These are phyloP conservation scores for Halictus quadricinctus DNA, from an alignment of 2,888 invertebrate genomes.

Conservation along the genomic window DNA sequence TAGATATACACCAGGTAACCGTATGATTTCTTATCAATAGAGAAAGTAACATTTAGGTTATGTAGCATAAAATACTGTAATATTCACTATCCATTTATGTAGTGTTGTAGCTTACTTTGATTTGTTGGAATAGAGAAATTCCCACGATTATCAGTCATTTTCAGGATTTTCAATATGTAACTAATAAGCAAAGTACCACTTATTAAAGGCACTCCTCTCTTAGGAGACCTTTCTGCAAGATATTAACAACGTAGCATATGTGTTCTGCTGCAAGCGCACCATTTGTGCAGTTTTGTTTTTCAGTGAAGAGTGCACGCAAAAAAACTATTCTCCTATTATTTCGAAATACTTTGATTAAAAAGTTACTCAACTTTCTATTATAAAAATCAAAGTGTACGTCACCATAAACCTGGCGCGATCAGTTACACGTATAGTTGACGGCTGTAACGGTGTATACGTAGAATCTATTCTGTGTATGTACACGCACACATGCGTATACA, in stretches of 20 bases:
- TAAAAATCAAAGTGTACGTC: slow-evolving; percentile 27
- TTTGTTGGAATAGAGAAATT: slow-evolving; percentile 87
- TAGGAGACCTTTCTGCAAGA: slow-evolving; percentile 77
- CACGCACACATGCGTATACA: not conserved
- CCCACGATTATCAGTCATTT: slow-evolving; percentile 90
- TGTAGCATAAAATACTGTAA: slow-evolving; percentile 27
- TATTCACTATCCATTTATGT: not conserved
- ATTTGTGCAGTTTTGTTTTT: slow-evolving; percentile 63
- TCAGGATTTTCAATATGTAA: slow-evolving; percentile 66
- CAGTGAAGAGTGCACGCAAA: slow-evolving; percentile 2
- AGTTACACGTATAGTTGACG: slow-evolving; percentile 45
- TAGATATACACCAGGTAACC: not conserved
- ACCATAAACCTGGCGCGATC: slow-evolving; percentile 45
- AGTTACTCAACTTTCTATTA: slow-evolving; percentile 6
- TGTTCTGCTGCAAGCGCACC: slow-evolving; percentile 71
- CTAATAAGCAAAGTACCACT: slow-evolving; percentile 62
- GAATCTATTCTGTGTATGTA: not conserved
- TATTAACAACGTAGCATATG: slow-evolving; percentile 75
- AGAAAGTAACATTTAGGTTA: slow-evolving; percentile 56
- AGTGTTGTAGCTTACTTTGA: slow-evolving; percentile 72
- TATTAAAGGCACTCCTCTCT: slow-evolving; percentile 73
- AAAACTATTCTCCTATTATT: not conserved
- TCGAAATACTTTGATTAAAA: slow-evolving; percentile 9
- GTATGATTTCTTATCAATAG: slow-evolving; percentile 11
- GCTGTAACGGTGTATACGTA: slow-evolving; percentile 23